Evolutionary conservation across 2,888 invertebrate species (phyloP).

Genomic region (Chrysotoxum bicinctum): DNA sequence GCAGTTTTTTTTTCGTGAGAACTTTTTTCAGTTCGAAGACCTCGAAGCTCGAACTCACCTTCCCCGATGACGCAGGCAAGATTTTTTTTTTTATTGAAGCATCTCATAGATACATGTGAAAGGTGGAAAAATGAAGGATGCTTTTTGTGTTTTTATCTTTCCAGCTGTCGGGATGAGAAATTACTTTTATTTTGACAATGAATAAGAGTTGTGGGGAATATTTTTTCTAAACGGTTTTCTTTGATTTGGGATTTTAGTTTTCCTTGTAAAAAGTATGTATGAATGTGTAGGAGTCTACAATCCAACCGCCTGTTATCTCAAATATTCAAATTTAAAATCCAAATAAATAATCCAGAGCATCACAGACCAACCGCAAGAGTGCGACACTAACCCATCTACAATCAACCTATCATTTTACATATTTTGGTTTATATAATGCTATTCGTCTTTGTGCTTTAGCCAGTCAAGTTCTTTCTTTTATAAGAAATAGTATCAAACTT

Average conservation of each 20-base stretch:
- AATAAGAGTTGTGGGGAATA: slow-evolving; percentile 12
- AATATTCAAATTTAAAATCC: too few relatives aligned
- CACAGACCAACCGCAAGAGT: too few relatives aligned
- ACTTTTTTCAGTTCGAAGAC: background rate
- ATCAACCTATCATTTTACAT: too few relatives aligned
- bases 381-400: too few relatives aligned
- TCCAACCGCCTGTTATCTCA: too few relatives aligned
- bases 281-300: too few relatives aligned
- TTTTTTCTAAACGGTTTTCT: background rate
- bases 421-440: too few relatives aligned
- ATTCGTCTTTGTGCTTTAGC: too few relatives aligned
- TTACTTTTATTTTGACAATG: slow-evolving; percentile 9
- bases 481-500: too few relatives aligned
- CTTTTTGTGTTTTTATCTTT: background rate
- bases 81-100: slow-evolving; percentile 24
- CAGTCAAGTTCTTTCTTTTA: too few relatives aligned
- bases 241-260: background rate
- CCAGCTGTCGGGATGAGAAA: background rate
- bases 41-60: background rate
- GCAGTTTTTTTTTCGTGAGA: background rate
- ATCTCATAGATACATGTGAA: background rate
- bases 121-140: background rate
- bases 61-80: background rate
- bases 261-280: background rate
- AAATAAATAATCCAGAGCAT: too few relatives aligned